phyloP scores from a whole-genome alignment of 2,113 vertebrate genomes.

The Laterallus jamaicensis region DNA sequence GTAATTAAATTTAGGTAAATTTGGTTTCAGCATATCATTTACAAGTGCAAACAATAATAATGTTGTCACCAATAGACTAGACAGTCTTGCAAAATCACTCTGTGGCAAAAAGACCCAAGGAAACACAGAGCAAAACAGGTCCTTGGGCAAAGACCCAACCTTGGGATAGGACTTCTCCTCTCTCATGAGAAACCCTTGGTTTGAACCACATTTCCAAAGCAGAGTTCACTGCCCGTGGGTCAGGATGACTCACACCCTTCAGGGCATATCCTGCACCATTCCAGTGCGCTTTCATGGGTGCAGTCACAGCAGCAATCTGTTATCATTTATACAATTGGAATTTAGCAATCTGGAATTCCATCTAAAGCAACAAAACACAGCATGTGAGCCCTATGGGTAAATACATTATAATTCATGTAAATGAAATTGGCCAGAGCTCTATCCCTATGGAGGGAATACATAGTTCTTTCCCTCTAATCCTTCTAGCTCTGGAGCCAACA shows the following conservation, averaged over 20 bases:
- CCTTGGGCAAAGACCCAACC: neutral
- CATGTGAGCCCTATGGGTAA: constrained; percentile 44
- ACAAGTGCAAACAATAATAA: neutral
- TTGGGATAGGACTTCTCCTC: neutral
- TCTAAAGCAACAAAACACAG: constrained; percentile 49
- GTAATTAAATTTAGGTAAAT: constrained; percentile 45
- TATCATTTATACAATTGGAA: constrained; percentile 53
- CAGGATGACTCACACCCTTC: constrained; percentile 29
- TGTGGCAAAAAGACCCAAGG: neutral
- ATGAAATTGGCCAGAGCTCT: constrained; percentile 31
- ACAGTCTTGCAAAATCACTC: constrained; percentile 17
- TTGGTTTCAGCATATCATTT: neutral
- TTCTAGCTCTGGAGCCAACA: neutral
- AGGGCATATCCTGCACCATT: constrained; percentile 38
- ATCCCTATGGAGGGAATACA: neutral
- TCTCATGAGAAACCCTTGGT: constrained; percentile 7
- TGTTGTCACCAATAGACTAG: neutral
- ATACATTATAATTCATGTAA: constrained; percentile 29
- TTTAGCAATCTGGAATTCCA: constrained; percentile 55
- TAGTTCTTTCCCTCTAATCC: neutral
- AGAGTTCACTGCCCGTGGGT: constrained; percentile 28
- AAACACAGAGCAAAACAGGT: constrained; percentile 30
- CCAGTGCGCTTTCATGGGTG: neutral
- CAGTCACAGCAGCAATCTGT: constrained; percentile 54
- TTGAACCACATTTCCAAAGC: constrained; percentile 33